A percentile compares a stretch with the other conserved stretches of the same genome.
Conservation (phyloP, 1,140 invertebrate species). For the Pseudomyrmex gracilis region DNA sequence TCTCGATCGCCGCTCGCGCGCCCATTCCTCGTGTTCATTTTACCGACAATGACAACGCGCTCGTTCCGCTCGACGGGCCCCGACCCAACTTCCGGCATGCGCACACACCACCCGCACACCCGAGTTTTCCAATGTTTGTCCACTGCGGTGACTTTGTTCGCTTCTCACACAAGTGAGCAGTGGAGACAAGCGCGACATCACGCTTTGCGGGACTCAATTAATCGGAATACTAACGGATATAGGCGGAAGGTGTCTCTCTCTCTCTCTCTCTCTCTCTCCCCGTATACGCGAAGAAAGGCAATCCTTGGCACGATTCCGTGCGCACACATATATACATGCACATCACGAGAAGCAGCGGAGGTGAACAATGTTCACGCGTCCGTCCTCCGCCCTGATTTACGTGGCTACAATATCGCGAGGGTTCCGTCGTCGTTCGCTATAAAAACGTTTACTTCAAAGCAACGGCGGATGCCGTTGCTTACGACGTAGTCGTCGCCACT, state of each 20-base stretch:
- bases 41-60: slow-evolving; percentile 43
- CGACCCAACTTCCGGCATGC: slow-evolving; percentile 44
- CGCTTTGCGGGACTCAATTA: slow-evolving; percentile 59
- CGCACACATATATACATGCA: neutral
- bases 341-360: slow-evolving; percentile 14
- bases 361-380: slow-evolving; percentile 38
- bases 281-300: slow-evolving; percentile 27
- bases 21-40: slow-evolving; percentile 47
- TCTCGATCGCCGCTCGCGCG: slow-evolving; percentile 34
- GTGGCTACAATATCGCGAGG: slow-evolving; percentile 56
- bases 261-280: too few relatives aligned
- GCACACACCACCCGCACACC: slow-evolving; percentile 24
- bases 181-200: neutral
- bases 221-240: slow-evolving; percentile 59
- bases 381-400: slow-evolving; percentile 39
- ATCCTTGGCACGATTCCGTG: slow-evolving; percentile 62
- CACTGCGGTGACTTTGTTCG: slow-evolving; percentile 49
- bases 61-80: slow-evolving; percentile 44
- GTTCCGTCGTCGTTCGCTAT: slow-evolving; percentile 53
- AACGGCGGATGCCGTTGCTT: slow-evolving; percentile 69
- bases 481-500: slow-evolving; percentile 43
- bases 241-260: slow-evolving; percentile 34
- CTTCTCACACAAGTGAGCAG: slow-evolving; percentile 24
- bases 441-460: slow-evolving; percentile 73
- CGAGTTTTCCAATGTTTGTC: slow-evolving; percentile 59